Evolutionary conservation across 1,140 invertebrate genomes (phyloP).

Genomic region (Drosophila punjabiensis): DNA sequence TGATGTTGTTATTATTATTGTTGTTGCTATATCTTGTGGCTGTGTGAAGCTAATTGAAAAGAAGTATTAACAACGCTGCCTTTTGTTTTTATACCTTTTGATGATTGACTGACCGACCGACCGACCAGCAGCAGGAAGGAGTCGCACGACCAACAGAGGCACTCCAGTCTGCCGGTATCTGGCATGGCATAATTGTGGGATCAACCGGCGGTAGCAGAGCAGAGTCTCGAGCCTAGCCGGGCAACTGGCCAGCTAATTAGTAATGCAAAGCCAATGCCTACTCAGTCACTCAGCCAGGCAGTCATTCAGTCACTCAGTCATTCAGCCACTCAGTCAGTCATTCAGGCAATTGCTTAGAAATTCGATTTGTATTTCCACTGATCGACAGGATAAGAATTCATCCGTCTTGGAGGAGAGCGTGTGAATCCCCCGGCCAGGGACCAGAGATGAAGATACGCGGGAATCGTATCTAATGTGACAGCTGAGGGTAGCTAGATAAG

Average conservation of each 20-base stretch:
- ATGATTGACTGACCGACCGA: conserved; percentile 69
- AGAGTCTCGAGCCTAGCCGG: neutral
- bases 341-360: conserved; percentile 53
- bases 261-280: conserved; percentile 74
- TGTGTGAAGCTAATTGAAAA: conserved; percentile 77
- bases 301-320: conserved; percentile 38
- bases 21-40: conserved; percentile 36
- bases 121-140: conserved; percentile 30
- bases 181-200: conserved; percentile 81
- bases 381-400: conserved; percentile 66
- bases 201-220: conserved; percentile 48
- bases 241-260: conserved; percentile 66
- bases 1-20: conserved; percentile 33
- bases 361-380: conserved; percentile 54
- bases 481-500: conserved; percentile 41
- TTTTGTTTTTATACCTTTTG: conserved; percentile 75
- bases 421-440: conserved; percentile 62
- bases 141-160: conserved; percentile 31
- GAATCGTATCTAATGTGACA: conserved; percentile 52
- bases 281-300: conserved; percentile 41
- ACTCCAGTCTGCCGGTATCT: conserved; percentile 58
- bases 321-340: conserved; percentile 45
- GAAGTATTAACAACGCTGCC: conserved; percentile 78
- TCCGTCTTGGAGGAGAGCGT: conserved; percentile 61
- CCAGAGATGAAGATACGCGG: conserved; percentile 34